phyloP scores from a whole-genome alignment of 2,113 vertebrate species.

The Psittacula cyanocephala region DNA sequence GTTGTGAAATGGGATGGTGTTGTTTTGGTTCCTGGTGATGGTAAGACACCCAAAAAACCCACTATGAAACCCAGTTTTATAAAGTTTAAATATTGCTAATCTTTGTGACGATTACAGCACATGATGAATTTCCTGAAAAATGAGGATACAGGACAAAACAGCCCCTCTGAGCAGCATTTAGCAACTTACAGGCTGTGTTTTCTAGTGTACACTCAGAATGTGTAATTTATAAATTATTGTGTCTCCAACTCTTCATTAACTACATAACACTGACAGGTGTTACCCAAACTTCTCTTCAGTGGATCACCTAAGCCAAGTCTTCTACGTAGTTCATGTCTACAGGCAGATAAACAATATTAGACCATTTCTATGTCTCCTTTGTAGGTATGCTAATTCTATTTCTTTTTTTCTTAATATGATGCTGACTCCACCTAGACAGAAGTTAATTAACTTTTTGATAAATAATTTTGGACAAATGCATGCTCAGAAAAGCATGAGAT shows the following conservation, averaged over 20 bases:
- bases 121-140: background rate
- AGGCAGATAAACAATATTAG: background rate
- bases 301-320: background rate
- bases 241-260: background rate
- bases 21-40: background rate
- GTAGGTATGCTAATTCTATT: background rate
- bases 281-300: background rate
- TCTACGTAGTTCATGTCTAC: background rate
- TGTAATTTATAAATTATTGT: background rate
- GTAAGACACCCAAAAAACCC: background rate
- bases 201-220: background rate
- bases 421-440: background rate
- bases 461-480: background rate
- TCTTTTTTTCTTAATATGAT: background rate
- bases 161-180: background rate
- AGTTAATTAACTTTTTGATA: background rate
- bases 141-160: background rate
- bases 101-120: background rate
- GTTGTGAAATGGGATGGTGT: background rate
- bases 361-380: background rate
- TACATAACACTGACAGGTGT: background rate
- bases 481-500: background rate
- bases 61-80: background rate
- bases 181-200: background rate
- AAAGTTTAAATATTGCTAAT: background rate